Evolutionary conservation across 2,797 vertebrate species (phyloP).

Genomic region (Bryconaethiops microstoma): DNA sequence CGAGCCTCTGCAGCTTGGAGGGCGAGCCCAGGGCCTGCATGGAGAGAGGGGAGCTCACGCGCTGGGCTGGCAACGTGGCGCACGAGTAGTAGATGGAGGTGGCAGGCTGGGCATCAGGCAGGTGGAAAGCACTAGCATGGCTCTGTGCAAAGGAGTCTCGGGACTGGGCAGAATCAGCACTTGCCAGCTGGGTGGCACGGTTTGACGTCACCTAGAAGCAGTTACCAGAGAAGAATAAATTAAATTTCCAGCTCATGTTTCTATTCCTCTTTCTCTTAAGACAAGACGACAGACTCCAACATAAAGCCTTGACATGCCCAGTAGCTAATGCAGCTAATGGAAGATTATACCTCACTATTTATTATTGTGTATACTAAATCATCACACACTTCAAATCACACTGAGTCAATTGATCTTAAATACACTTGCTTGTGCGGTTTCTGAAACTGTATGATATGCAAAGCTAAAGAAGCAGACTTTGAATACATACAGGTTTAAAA

Average conservation of each 20-base stretch:
- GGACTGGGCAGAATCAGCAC: conserved; percentile 79
- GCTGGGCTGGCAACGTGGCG: conserved; percentile 93
- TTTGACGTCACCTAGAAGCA: conserved; percentile 83
- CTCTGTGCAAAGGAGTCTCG: conserved; percentile 90
- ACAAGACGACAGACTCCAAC: background rate
- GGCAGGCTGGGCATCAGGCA: conserved; percentile 84
- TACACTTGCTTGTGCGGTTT: background rate
- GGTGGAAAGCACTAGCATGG: conserved; percentile 92
- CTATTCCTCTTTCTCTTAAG: no score
- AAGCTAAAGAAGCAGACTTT: background rate
- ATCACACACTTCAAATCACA: background rate
- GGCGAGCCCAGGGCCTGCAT: conserved; percentile 89
- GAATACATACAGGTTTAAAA: background rate
- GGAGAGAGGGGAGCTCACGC: conserved; percentile 90
- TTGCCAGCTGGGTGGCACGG: conserved; percentile 83
- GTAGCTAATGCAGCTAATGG: background rate
- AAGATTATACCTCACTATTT: background rate
- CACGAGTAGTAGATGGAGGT: conserved; percentile 89
- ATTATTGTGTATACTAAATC: background rate
- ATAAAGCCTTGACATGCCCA: background rate
- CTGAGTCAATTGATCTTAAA: background rate
- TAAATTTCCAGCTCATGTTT: background rate
- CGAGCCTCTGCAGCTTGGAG: conserved; percentile 92
- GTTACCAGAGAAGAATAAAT: conserved; percentile 24
- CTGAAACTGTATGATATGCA: background rate